Base-by-base conservation (phyloP, 2,113 vertebrate species). In the Trematocara macrostoma region DNA sequence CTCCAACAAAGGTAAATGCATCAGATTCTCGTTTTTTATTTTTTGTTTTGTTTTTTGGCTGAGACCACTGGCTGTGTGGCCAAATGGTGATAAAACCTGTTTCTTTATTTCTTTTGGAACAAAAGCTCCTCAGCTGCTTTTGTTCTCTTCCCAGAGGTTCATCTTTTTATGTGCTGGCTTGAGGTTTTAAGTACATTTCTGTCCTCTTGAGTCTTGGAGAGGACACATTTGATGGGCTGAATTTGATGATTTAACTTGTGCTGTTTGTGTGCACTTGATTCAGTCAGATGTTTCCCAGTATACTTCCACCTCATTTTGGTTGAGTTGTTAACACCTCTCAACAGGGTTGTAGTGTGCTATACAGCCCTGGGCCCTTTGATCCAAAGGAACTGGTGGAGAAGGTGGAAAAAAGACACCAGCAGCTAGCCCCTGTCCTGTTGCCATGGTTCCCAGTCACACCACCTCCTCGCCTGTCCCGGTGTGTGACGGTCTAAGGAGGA, bases 1-100 rank as follows among this genome's bases (percentile, higher is more conserved):
- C 84, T 56, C 20, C 82, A 84, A 53, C 51, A 47, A 90, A 96
- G 95, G 95, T 95, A 96, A 95, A 91, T 31, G 4, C 12, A 35
- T 64, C 5, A 0, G 10, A 64, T 15, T 57, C 59, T 45, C 0
- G 5, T 35, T 26, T 20, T 8, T 5, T 8, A 9, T 15, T 9
- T 1, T 55, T 69, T 69, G 7, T 12, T 78, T 31, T 34, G 18
- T 10, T 78, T 35, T 47, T 52, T 34, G 49, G 0, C 11, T 52
- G n/a, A 52, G 47, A 4, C 69, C 23, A 18, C 40, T 74, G 40
- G 23, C 10, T 31, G 0, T 2, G 69, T 31, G 69, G 15, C 69
- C 69, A 49, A 74, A 74, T 74, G 23, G 42, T 47, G 14, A 16
- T 74, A 18, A 18, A 47, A 74, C 8, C 42, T 11, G 20, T 26